Evolutionary conservation across 2,888 invertebrate genomes (phyloP).

Genomic region (Sicus ferrugineus): DNA sequence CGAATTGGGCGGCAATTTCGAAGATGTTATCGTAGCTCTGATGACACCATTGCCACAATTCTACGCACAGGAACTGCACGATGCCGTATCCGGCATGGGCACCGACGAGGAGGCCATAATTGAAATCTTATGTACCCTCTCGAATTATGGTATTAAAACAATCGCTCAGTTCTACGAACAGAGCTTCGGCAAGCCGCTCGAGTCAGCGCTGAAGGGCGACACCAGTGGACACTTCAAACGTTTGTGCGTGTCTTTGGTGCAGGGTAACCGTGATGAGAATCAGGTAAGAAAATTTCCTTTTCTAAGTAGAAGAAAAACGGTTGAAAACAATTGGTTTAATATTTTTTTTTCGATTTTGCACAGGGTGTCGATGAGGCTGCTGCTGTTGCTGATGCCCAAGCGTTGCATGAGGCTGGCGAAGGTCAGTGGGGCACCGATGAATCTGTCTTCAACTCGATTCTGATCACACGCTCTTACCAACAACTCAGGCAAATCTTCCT

Average conservation of each 20-base stretch:
- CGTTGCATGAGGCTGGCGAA: constrained; percentile 79
- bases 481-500: constrained; percentile 86
- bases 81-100: constrained; percentile 85
- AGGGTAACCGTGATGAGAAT: constrained; percentile 91
- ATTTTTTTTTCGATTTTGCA: constrained; percentile 21
- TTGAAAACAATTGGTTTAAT: not conserved
- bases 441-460: constrained; percentile 84
- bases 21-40: constrained; percentile 87
- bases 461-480: constrained; percentile 87
- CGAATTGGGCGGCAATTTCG: constrained; percentile 88
- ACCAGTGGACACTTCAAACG: constrained; percentile 96
- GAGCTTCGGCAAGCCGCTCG: constrained; percentile 84
- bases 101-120: constrained; percentile 92
- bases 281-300: constrained; percentile 55
- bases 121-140: constrained; percentile 90
- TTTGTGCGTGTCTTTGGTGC: constrained; percentile 84
- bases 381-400: constrained; percentile 84
- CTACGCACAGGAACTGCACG: constrained; percentile 88
- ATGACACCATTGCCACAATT: constrained; percentile 91
- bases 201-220: constrained; percentile 88
- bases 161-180: constrained; percentile 83
- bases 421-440: constrained; percentile 92
- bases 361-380: constrained; percentile 80
- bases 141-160: constrained; percentile 87
- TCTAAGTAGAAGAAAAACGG: not conserved